phyloP scores from a whole-genome alignment of 2,888 invertebrate species.

The Hypomecis punctinalis region DNA sequence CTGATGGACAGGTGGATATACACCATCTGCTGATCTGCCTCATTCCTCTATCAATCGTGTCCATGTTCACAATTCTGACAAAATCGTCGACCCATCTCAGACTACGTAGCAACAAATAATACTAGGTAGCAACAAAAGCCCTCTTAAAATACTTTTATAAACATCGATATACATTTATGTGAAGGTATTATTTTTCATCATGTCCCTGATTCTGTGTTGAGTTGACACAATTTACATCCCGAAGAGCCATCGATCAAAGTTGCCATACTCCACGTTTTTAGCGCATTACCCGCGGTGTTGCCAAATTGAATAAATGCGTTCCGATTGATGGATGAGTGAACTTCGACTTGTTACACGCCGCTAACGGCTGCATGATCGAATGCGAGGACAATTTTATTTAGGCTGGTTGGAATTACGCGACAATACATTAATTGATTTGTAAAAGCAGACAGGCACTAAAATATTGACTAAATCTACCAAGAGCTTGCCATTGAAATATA shows the following conservation, averaged over 20 bases:
- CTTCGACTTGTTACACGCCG: conserved; percentile 28
- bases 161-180: background rate
- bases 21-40: too few relatives aligned
- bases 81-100: too few relatives aligned
- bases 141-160: too few relatives aligned
- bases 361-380: conserved; percentile 28
- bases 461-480: too few relatives aligned
- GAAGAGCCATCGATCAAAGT: conserved; percentile 55
- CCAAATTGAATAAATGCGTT: conserved; percentile 63
- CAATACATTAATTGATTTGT: too few relatives aligned
- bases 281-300: conserved; percentile 54
- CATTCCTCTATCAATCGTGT: too few relatives aligned
- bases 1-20: too few relatives aligned
- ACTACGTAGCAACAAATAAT: too few relatives aligned
- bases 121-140: too few relatives aligned
- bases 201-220: conserved; percentile 19
- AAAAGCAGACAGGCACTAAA: too few relatives aligned
- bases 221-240: conserved; percentile 28
- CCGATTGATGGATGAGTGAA: conserved; percentile 58
- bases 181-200: conserved; percentile 10
- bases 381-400: background rate
- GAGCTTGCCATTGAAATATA: too few relatives aligned
- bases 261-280: conserved; percentile 35
- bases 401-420: background rate
- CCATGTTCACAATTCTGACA: too few relatives aligned